phyloP scores from a whole-genome alignment of 1,140 invertebrate species.

The Zaprionus nigranus region DNA sequence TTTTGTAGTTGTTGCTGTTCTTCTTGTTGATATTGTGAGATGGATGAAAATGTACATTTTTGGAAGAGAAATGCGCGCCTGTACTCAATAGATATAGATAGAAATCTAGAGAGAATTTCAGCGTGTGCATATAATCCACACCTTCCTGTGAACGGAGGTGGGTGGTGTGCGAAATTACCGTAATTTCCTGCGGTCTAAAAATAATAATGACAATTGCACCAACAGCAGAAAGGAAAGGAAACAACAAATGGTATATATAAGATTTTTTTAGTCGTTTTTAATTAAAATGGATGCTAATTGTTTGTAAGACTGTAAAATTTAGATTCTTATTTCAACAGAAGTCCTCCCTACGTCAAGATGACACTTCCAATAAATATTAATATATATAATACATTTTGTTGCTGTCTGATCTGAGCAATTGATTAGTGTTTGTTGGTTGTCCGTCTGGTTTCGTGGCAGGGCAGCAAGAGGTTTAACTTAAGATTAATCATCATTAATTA shows the following conservation, averaged over 20 bases:
- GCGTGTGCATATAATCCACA: slow-evolving; percentile 22
- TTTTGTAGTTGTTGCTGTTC: too few relatives aligned
- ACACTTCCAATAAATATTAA: slow-evolving; percentile 78
- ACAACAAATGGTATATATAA: neutral
- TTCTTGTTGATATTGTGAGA: slow-evolving; percentile 2
- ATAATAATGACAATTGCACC: slow-evolving; percentile 23
- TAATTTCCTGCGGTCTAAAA: slow-evolving; percentile 69
- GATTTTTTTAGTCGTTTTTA: slow-evolving; percentile 40
- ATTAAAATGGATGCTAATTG: slow-evolving; percentile 75
- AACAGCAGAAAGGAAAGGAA: neutral
- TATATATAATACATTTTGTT: slow-evolving; percentile 75
- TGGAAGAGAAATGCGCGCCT: slow-evolving; percentile 41
- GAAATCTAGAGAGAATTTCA: slow-evolving; percentile 3
- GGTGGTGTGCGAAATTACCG: slow-evolving; percentile 62
- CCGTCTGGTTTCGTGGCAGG: slow-evolving; percentile 58
- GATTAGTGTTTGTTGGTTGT: slow-evolving; percentile 34
- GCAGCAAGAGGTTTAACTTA: slow-evolving; percentile 77
- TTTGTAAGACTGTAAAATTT: slow-evolving; percentile 77
- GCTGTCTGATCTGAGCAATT: slow-evolving; percentile 55
- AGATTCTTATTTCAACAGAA: slow-evolving; percentile 67
- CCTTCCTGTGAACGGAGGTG: slow-evolving; percentile 45
- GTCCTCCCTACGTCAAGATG: slow-evolving; percentile 62
- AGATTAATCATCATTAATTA: slow-evolving; percentile 67
- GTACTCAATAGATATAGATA: slow-evolving; percentile 21
- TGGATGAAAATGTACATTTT: slow-evolving; percentile 58